Conservation (phyloP, 1,140 invertebrate genomes). For the Danaus plexippus region DNA sequence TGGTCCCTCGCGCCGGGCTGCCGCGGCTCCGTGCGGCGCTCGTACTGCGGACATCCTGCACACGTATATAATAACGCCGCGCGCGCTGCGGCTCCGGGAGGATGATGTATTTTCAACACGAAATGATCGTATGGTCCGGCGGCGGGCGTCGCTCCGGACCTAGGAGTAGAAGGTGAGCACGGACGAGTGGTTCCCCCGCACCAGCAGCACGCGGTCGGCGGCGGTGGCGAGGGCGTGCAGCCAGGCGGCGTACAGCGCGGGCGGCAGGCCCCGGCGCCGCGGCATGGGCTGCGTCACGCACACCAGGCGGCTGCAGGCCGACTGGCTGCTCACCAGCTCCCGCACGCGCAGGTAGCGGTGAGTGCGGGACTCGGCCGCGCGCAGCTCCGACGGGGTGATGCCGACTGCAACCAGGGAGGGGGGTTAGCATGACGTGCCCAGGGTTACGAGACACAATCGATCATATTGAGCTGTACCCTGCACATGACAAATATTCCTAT, state of each 20-base stretch:
- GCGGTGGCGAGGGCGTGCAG: constrained; percentile 91
- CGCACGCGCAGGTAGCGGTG: constrained; percentile 90
- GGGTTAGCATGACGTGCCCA: too few species aligned
- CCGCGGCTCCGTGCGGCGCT: too few species aligned
- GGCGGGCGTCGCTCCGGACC: neutral
- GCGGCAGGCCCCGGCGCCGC: constrained; percentile 85
- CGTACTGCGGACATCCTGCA: too few species aligned
- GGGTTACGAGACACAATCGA: too few species aligned
- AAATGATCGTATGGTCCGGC: too few species aligned
- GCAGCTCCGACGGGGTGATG: constrained; percentile 87
- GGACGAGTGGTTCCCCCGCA: constrained; percentile 95
- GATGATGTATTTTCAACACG: too few species aligned
- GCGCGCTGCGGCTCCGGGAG: too few species aligned
- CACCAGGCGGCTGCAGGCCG: constrained; percentile 87
- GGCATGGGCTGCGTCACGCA: constrained; percentile 97
- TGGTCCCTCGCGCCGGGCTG: too few species aligned
- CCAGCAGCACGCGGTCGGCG: constrained; percentile 75
- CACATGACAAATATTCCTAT: too few species aligned
- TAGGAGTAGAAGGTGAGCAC: constrained; percentile 98
- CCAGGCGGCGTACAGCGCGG: constrained; percentile 95
- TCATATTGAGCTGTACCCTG: too few species aligned
- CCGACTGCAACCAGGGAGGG: constrained; percentile 57
- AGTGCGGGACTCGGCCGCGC: constrained; percentile 91
- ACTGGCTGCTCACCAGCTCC: constrained; percentile 90
- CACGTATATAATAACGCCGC: too few species aligned